These are phyloP conservation scores for Ascidia mentula DNA, from an alignment of 23 tunicate species.

Conservation along the genomic window DNA sequence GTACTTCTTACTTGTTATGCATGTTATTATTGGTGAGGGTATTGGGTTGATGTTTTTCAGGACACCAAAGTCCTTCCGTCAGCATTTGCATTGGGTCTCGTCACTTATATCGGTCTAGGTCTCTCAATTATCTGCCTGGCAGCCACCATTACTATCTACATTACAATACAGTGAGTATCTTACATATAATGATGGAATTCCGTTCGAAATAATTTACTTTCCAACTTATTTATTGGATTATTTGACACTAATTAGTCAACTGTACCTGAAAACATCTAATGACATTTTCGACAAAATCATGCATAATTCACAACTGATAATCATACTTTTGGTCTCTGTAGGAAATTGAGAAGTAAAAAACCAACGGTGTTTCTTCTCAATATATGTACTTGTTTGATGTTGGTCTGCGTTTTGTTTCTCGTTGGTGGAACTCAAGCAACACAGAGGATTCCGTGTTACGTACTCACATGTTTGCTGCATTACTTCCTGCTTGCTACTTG, in stretches of 20 bases:
- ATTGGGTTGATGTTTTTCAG: background rate
- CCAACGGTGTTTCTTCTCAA: conserved; percentile 5
- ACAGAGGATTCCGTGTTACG: conserved; percentile 2
- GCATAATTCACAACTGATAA: too few relatives aligned
- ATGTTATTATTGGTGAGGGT: too few relatives aligned
- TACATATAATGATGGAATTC: too few relatives aligned
- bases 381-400: conserved; percentile 1
- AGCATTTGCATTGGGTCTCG: background rate
- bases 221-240: too few relatives aligned
- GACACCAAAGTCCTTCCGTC: conserved; percentile 2
- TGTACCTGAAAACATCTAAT: too few relatives aligned
- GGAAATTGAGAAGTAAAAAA: conserved; percentile 1
- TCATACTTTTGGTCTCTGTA: too few relatives aligned
- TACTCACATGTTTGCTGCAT: conserved; percentile 6
- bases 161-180: background rate
- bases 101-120: background rate
- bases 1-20: too few relatives aligned
- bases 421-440: background rate
- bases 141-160: background rate
- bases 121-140: background rate
- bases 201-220: too few relatives aligned
- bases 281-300: too few relatives aligned
- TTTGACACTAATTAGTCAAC: too few relatives aligned
- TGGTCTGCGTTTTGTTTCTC: conserved; percentile 13
- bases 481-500: conserved; percentile 22